These are phyloP conservation scores for Leucophenga maculata DNA, from an alignment of 2,888 invertebrate genomes.

Conservation along the genomic window DNA sequence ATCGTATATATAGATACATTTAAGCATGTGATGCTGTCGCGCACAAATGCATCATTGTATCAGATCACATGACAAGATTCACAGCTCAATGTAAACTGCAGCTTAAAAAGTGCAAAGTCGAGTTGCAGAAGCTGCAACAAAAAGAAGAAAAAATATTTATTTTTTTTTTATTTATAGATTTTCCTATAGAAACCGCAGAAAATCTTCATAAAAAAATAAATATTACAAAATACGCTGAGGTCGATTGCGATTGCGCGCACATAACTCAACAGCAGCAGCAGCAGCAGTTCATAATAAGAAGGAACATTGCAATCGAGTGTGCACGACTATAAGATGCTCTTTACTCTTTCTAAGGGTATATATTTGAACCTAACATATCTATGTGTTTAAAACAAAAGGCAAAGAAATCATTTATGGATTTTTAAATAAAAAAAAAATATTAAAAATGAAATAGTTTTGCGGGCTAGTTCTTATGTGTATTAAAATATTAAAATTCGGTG, in stretches of 20 bases:
- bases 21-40: not conserved
- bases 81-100: slow-evolving; percentile 1
- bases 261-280: not conserved
- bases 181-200: not conserved
- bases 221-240: slow-evolving; percentile 2
- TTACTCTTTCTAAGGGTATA: not conserved
- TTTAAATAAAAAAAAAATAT: not conserved
- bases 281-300: too few species aligned
- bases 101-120: not conserved
- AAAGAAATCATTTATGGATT: not conserved
- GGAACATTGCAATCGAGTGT: too few species aligned
- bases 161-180: too few species aligned
- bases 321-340: too few species aligned
- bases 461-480: too few species aligned
- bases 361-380: not conserved
- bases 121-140: not conserved
- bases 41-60: not conserved
- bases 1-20: not conserved
- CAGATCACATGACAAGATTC: too few species aligned
- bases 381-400: not conserved
- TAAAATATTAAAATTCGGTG: too few species aligned
- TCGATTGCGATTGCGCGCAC: slow-evolving; percentile 10
- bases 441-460: too few species aligned
- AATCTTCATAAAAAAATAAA: not conserved
- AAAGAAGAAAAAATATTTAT: not conserved